Percentiles rank a stretch among this genome's conserved stretches.
These are phyloP conservation scores for Meandrina meandrites DNA, from an alignment of 92 coral and sea anemone genomes.

Conservation along the genomic window DNA sequence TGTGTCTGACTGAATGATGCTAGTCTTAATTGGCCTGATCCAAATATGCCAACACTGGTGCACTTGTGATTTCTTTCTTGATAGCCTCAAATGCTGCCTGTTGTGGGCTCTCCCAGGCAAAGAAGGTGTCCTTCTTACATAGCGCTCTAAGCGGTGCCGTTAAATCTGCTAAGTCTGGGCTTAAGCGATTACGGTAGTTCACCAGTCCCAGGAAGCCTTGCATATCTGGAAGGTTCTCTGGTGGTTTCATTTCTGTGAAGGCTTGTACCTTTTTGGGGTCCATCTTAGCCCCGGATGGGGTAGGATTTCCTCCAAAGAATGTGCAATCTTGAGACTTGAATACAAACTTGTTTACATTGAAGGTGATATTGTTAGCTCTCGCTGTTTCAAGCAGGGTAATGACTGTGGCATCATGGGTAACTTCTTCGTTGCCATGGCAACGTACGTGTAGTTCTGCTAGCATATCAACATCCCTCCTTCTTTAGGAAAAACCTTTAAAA, in stretches of 20 bases:
- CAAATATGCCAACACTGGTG: no score
- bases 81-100: no score
- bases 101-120: no score
- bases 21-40: background rate
- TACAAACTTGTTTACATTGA: slow-evolving; percentile 6
- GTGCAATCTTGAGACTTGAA: background rate
- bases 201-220: background rate
- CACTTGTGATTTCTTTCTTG: no score
- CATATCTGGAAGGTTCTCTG: no score
- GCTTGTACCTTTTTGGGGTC: slow-evolving; percentile 23
- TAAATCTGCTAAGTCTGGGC: slow-evolving; percentile 10
- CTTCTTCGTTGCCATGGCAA: slow-evolving; percentile 12
- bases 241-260: background rate
- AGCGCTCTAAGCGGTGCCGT: slow-evolving; percentile 20
- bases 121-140: slow-evolving; percentile 12
- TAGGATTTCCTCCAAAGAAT: slow-evolving; percentile 28
- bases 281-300: slow-evolving; percentile 4
- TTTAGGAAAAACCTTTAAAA: no score
- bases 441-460: no score
- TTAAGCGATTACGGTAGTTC: background rate
- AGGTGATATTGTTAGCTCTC: background rate
- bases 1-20: background rate
- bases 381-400: slow-evolving; percentile 6
- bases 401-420: slow-evolving; percentile 7
- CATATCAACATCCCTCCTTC: no score